Percentiles rank a stretch among this genome's conserved stretches.
Evolutionary conservation across 2,888 invertebrate genomes (phyloP).

Genomic region (Ornithoptera priamus): DNA sequence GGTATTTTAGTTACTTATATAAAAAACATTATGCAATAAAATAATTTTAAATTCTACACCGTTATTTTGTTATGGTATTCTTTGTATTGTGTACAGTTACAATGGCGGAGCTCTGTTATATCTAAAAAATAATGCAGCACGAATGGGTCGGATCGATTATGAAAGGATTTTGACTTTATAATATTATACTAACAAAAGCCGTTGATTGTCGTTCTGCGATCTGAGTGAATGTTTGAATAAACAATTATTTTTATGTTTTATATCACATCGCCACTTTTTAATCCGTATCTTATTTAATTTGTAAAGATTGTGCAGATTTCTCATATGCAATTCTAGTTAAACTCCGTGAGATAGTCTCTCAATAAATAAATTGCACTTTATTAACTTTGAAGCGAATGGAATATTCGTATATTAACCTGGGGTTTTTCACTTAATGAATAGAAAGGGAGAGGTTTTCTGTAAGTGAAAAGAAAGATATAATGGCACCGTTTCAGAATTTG

Average conservation of each 20-base stretch:
- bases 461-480: conserved; percentile 5
- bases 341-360: conserved; percentile 12
- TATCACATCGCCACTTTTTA: too few species aligned
- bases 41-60: not conserved
- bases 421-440: conserved; percentile 1
- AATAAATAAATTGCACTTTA: conserved; percentile 23
- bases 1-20: too few species aligned
- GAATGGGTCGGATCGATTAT: not conserved
- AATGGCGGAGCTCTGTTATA: not conserved
- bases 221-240: too few species aligned
- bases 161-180: not conserved
- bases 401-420: not conserved
- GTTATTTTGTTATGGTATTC: not conserved
- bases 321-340: not conserved
- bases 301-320: too few species aligned
- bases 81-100: not conserved
- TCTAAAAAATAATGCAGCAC: not conserved
- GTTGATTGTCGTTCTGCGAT: too few species aligned
- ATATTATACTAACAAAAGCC: too few species aligned
- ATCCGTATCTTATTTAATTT: too few species aligned
- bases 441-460: conserved; percentile 13
- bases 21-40: not conserved
- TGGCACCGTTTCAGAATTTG: conserved; percentile 11
- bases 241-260: too few species aligned
- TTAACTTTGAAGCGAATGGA: conserved; percentile 5